Conservation (phyloP, 2,797 vertebrate species). For the Anabas testudineus region DNA sequence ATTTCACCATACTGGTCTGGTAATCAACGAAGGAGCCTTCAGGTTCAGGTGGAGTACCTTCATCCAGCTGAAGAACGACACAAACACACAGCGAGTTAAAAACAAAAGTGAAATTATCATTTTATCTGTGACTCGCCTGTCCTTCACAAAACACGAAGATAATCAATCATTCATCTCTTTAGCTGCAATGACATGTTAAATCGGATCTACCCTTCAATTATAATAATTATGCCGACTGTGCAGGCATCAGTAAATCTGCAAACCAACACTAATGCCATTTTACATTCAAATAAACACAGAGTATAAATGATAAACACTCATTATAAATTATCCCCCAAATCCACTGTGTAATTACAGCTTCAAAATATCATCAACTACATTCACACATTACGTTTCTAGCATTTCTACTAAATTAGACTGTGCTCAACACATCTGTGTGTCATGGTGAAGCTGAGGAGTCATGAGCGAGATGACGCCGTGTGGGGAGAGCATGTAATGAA, state of each 20-base stretch:
- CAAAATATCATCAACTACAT: slow-evolving; percentile 25
- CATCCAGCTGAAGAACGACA: slow-evolving; percentile 88
- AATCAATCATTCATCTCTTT: slow-evolving; percentile 41
- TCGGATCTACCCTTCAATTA: slow-evolving; percentile 54
- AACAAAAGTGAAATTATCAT: slow-evolving; percentile 4
- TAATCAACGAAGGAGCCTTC: slow-evolving; percentile 97
- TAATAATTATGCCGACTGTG: slow-evolving; percentile 32
- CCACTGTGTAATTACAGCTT: slow-evolving; percentile 58
- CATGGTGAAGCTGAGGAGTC: background rate
- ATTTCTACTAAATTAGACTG: slow-evolving; percentile 31
- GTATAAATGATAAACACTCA: slow-evolving; percentile 41
- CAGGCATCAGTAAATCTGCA: slow-evolving; percentile 35
- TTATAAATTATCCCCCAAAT: slow-evolving; percentile 52
- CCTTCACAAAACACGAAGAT: slow-evolving; percentile 29
- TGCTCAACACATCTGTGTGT: slow-evolving; percentile 6
- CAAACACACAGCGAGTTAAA: slow-evolving; percentile 26
- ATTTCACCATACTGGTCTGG: slow-evolving; percentile 97
- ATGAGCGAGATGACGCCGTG: slow-evolving; percentile 13
- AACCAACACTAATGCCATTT: slow-evolving; percentile 41
- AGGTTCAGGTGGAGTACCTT: slow-evolving; percentile 92
- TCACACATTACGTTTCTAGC: slow-evolving; percentile 19
- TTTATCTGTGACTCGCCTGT: slow-evolving; percentile 19
- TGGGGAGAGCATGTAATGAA: slow-evolving; percentile 6
- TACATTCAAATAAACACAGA: slow-evolving; percentile 44
- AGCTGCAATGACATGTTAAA: slow-evolving; percentile 22